These are phyloP conservation scores for Pipistrellus kuhlii DNA, from an alignment of 2,797 vertebrate genomes.

Conservation along the genomic window DNA sequence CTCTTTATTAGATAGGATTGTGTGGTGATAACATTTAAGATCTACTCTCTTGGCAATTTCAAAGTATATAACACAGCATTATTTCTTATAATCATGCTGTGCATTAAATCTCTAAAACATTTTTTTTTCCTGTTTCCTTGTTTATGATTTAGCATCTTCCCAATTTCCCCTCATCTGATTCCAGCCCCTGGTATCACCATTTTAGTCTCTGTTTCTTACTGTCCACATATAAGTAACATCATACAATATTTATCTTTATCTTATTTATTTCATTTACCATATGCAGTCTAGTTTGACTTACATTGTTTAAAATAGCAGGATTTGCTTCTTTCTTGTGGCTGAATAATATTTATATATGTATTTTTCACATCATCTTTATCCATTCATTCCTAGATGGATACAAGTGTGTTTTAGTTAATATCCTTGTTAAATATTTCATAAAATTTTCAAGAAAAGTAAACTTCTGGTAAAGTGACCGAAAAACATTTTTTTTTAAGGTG, in stretches of 20 bases:
- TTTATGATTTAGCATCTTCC: background rate
- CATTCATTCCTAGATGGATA: background rate
- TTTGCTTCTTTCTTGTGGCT: background rate
- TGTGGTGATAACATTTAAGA: background rate
- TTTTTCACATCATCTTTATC: background rate
- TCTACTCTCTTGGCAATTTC: background rate
- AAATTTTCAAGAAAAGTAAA: conserved; percentile 46
- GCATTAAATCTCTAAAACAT: background rate
- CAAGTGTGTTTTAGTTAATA: background rate
- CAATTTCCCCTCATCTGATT: background rate
- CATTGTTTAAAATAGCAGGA: background rate
- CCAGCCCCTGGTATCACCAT: background rate
- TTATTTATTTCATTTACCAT: background rate
- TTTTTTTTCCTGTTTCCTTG: background rate
- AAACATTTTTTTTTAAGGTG: background rate
- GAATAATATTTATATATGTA: background rate
- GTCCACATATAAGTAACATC: background rate
- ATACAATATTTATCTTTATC: background rate
- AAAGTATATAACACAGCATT: background rate
- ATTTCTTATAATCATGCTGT: background rate
- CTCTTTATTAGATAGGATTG: background rate
- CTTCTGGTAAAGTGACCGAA: background rate
- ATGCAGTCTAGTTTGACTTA: background rate
- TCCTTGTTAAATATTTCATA: background rate
- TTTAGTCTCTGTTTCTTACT: background rate